Conservation (phyloP, 2,797 vertebrate genomes). For the Epinephelus coioides region DNA sequence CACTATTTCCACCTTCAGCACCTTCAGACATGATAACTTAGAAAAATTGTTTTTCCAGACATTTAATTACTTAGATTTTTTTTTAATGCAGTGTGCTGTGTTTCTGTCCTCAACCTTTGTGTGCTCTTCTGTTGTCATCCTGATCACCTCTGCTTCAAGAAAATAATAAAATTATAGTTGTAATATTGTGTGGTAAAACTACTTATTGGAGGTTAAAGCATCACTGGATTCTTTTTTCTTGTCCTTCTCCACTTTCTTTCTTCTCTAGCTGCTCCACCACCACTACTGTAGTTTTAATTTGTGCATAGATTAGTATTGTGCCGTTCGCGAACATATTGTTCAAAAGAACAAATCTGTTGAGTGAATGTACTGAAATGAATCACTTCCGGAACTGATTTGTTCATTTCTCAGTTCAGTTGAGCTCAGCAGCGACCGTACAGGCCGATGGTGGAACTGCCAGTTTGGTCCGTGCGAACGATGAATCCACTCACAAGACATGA, state of each 20-base stretch:
- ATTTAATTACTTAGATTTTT: not conserved
- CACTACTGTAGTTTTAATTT: not conserved
- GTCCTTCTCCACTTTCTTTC: not conserved
- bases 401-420: too few species aligned
- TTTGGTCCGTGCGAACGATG: too few species aligned
- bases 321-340: too few species aligned
- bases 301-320: too few species aligned
- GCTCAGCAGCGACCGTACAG: too few species aligned
- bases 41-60: too few species aligned
- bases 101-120: not conserved
- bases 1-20: conserved; percentile 5
- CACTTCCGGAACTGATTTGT: too few species aligned
- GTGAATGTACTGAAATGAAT: too few species aligned
- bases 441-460: too few species aligned
- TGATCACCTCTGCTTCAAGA: conserved; percentile 33
- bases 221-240: not conserved
- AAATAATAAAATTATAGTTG: conserved; percentile 51
- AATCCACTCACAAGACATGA: too few species aligned
- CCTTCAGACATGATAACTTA: conserved; percentile 17
- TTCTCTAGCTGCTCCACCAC: not conserved
- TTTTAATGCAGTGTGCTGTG: conserved; percentile 9
- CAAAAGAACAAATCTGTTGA: too few species aligned
- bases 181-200: conserved; percentile 10
- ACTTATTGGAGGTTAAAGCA: not conserved
- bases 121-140: conserved; percentile 14